Percentiles rank a stretch among this genome's conserved stretches.
These are phyloP conservation scores for Pocillopora meandrina DNA, from an alignment of 92 coral and sea anemone species.

Conservation along the genomic window DNA sequence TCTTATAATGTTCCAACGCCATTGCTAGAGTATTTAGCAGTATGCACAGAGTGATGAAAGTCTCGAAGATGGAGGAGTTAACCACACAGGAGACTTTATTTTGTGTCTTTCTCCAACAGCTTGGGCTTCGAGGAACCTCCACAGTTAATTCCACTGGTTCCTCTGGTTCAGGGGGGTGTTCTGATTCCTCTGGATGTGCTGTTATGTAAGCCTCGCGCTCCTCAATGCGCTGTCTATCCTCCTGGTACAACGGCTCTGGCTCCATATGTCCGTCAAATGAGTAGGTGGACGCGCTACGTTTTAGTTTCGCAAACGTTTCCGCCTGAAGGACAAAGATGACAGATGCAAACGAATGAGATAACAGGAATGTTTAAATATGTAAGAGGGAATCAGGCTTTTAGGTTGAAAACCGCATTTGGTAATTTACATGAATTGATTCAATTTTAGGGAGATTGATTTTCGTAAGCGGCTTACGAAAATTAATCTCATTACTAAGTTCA, in stretches of 20 bases:
- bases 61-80: slow-evolving; percentile 79
- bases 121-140: slow-evolving; percentile 49
- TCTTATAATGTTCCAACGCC: slow-evolving; percentile 86
- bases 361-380: no score
- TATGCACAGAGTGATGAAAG: slow-evolving; percentile 91
- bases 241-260: slow-evolving; percentile 85
- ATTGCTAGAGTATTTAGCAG: slow-evolving; percentile 93
- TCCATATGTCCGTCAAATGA: slow-evolving; percentile 86
- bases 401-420: no score
- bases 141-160: slow-evolving; percentile 58
- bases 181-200: slow-evolving; percentile 56
- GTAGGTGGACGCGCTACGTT: slow-evolving; percentile 88
- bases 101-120: slow-evolving; percentile 37
- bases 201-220: slow-evolving; percentile 60
- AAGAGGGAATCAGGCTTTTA: no score
- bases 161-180: slow-evolving; percentile 44
- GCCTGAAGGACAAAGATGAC: slow-evolving; percentile 38
- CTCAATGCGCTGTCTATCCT: slow-evolving; percentile 75
- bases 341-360: background rate
- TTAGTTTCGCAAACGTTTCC: slow-evolving; percentile 67
- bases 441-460: no score
- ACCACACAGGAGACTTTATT: slow-evolving; percentile 45
- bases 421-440: no score
- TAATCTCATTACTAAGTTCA: no score
- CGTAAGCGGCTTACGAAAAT: no score